Base-by-base conservation (phyloP, 1,140 invertebrate genomes). In the Nasonia giraulti region DNA sequence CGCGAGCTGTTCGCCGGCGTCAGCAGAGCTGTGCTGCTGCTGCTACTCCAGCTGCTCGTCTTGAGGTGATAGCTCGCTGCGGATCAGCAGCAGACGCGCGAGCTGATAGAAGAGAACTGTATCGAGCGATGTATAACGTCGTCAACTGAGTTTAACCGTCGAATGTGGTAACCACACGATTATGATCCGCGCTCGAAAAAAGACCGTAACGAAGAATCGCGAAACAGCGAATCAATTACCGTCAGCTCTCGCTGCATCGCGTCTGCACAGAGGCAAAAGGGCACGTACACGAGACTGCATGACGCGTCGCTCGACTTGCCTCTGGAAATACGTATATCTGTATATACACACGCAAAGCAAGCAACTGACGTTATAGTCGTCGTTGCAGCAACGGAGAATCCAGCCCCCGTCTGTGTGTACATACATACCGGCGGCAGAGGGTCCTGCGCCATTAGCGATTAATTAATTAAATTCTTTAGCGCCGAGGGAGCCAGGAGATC, bases 381-480 rank as follows among this genome's bases (percentile, higher is more conserved):
- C 23, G 12, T 3, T 17, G 14, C 47, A 50, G 12, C 47, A 17
- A 50, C 47, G 47, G 47, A 50, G 14, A 17, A 50, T 50, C 14
- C 47, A 44, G 37, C 23, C 11, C 20, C 8, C 27, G 20, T 37
- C 4, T 20, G 8, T 73, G 10, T 69, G 12, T n/a, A 12, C 20
- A 12, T 47, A 44, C 23, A n/a, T 27, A 17, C 68, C 6, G 68
- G n/a, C 27, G 68, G 31, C 37, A 44, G 20, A 7, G 14, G 20
- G 20, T 10, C 10, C n/a, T n/a, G 17, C 14, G 68, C 76, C 68
- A 80, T 84, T 84, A 80, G 83, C 50, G 40, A 84, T 84, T 84
- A 84, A 84, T 84, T 84, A 84, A 84, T 84, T 84, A 80, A 84
- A 84, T 84, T 84, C 83, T 84, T 83, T 73, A 20, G 75, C 74